Base-by-base conservation (phyloP, 2,888 invertebrate species). In the Melanchra persicariae region DNA sequence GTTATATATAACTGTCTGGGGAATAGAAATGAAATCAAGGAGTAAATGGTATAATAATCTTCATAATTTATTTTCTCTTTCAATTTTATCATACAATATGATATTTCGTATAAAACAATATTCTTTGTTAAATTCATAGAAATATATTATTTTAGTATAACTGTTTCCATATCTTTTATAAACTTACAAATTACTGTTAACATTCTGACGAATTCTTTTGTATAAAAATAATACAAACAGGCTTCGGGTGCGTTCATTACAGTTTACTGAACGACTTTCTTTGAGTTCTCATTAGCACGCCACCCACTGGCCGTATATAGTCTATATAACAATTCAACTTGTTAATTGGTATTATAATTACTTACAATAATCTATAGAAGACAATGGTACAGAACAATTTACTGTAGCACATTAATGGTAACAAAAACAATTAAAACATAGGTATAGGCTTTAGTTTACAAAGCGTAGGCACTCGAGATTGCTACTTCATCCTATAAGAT, bases 391-490 rank as follows among this genome's bases (percentile, higher is more conserved):
- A 94, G 94, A 93, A 93, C 91, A 90, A 89, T 88, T 90, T 89
- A 92, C 93, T 93, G 95, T 92, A 94, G 94, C 94, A 91, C 93
- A 92, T 93, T 92, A 92, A 94, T 95, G 96, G 95, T 95, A 95
- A 95, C 95, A 95, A 95, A 95, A 95, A 95, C 94, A 95, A 94
- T 94, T 92, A 92, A 95, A 94, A 94, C 91, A 90, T 92, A 92
- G 87, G 88, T 88, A 92, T 90, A 94, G 93, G 94, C 95, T 95
- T 95, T 93, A 94, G 93, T 95, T 95, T 95, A 96, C 95, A 95
- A 95, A 95, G 96, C 96, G 93, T 95, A 96, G 96, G 96, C 96
- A 96, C 96, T 96, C 96, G 96, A 96, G 96, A 96, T 96, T 96
- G 95, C 96, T 95, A 95, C 93, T 94, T 94, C 92, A 93, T 88